Conservation (phyloP, 2,888 invertebrate genomes). For the Idaea aversata region DNA sequence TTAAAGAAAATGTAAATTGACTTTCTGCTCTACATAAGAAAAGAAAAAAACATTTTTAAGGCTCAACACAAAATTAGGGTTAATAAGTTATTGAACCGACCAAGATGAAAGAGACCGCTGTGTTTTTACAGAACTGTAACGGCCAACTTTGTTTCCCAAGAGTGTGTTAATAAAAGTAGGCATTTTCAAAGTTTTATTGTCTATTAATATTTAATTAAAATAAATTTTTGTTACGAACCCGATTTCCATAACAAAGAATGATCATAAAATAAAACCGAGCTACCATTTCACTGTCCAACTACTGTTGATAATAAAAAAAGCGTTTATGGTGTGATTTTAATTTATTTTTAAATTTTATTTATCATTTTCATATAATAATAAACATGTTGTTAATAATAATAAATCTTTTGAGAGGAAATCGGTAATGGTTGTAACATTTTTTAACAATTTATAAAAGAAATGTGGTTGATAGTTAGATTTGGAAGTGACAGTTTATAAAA, state of each 20-base stretch:
- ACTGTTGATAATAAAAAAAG: conserved; percentile 29
- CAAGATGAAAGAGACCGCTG: not conserved
- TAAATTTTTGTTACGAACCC: conserved; percentile 17
- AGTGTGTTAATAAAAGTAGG: not conserved
- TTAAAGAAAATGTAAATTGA: not conserved
- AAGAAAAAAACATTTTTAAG: not conserved
- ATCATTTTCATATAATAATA: conserved; percentile 29
- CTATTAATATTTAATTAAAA: conserved; percentile 21
- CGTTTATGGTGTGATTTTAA: conserved; percentile 29
- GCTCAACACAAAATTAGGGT: not conserved
- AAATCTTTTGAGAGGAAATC: conserved; percentile 25
- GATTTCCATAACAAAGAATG: conserved; percentile 28
- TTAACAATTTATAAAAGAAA: conserved; percentile 9
- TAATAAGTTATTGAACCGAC: not conserved
- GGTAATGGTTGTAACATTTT: conserved; percentile 13
- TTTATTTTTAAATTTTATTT: conserved; percentile 28
- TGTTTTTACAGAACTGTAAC: not conserved
- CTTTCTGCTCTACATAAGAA: not conserved
- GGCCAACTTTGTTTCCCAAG: not conserved
- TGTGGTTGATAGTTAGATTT: conserved; percentile 4
- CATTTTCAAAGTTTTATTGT: not conserved
- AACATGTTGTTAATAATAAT: conserved; percentile 22
- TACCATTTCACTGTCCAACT: conserved; percentile 20
- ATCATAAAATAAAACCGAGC: conserved; percentile 28
- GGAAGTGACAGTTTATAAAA: not conserved